phyloP scores from a whole-genome alignment of 1,140 invertebrate species.

The Delia radicum region DNA sequence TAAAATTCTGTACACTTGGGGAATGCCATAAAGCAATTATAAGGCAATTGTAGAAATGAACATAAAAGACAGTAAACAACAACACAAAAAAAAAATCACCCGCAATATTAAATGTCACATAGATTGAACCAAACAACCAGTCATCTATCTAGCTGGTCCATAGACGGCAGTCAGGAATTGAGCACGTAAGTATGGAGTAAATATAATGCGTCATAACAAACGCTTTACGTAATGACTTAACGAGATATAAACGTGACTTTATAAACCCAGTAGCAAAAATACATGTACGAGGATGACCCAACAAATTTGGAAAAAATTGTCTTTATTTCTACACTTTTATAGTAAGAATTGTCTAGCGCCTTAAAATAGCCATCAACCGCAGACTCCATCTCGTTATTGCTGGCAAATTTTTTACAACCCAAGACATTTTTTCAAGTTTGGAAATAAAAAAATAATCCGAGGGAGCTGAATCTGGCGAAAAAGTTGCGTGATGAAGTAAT shows the following conservation, averaged over 20 bases:
- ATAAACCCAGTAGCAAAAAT: neutral
- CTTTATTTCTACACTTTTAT: too few species aligned
- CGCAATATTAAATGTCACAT: neutral
- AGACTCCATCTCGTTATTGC: too few species aligned
- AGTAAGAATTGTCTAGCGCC: too few species aligned
- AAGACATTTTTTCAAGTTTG: too few species aligned
- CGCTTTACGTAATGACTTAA: constrained; percentile 14
- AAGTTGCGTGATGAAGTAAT: too few species aligned
- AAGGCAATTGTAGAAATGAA: neutral
- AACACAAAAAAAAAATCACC: neutral
- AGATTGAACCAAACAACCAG: neutral
- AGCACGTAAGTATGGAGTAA: neutral
- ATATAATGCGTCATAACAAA: constrained; percentile 14
- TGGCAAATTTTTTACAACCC: too few species aligned
- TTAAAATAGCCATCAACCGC: too few species aligned
- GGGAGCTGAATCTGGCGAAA: too few species aligned
- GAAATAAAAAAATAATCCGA: too few species aligned
- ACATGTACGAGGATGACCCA: too few species aligned
- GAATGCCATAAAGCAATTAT: constrained; percentile 7
- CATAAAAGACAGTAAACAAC: neutral
- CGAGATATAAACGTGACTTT: constrained; percentile 9
- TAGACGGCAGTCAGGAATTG: neutral
- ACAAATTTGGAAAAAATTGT: too few species aligned
- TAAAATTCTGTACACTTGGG: neutral
- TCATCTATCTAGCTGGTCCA: neutral